Percentiles rank a stretch among this genome's conserved stretches.
These are phyloP conservation scores for Psittacara wagleri DNA, from an alignment of 2,113 vertebrate genomes.

Conservation along the genomic window DNA sequence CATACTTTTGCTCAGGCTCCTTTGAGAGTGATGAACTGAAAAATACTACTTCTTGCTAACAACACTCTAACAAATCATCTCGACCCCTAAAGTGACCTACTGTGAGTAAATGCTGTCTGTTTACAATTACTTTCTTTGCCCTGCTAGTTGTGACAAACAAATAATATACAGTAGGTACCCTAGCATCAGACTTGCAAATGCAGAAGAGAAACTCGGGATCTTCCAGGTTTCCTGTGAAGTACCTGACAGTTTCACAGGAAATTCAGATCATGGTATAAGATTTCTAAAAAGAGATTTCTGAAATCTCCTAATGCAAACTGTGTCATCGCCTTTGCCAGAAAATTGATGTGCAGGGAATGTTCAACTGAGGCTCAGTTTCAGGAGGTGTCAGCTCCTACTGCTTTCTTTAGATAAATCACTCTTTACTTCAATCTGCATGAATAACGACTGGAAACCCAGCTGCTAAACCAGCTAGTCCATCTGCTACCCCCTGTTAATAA, in stretches of 20 bases:
- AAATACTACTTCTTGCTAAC: slow-evolving; percentile 1
- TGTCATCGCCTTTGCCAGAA: background rate
- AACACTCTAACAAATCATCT: slow-evolving; percentile 5
- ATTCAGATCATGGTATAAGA: background rate
- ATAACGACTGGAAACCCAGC: slow-evolving; percentile 53
- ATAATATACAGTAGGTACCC: background rate
- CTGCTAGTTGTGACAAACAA: background rate
- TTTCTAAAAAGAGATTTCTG: background rate
- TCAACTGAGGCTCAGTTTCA: background rate
- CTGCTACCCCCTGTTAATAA: slow-evolving; percentile 32
- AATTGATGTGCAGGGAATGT: background rate
- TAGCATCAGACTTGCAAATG: background rate
- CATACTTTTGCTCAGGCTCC: background rate
- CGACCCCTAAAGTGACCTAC: background rate
- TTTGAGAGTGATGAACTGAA: background rate
- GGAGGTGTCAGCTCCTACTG: slow-evolving; percentile 43
- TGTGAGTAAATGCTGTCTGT: background rate
- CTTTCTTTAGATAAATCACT: slow-evolving; percentile 33
- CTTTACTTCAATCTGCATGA: slow-evolving; percentile 29
- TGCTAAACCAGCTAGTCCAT: slow-evolving; percentile 59
- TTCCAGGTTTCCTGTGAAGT: background rate
- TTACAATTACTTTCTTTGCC: background rate
- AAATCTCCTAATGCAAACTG: background rate
- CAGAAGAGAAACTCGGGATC: background rate
- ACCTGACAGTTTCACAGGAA: background rate